These are phyloP conservation scores for Microchirus variegatus DNA, from an alignment of 2,797 vertebrate genomes.

Conservation along the genomic window DNA sequence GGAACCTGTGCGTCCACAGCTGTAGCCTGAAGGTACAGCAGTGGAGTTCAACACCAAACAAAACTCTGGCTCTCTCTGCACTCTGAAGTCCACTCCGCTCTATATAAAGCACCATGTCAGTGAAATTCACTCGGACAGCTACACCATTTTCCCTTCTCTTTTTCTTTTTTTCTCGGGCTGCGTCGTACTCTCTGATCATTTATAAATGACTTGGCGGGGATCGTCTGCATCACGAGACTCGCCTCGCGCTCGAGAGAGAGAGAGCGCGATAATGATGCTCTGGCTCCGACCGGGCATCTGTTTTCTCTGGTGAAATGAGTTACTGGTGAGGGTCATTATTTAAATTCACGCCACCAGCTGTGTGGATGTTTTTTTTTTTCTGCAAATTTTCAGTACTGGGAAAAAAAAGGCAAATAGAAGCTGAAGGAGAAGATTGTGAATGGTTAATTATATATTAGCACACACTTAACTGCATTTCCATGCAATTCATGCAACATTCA, in stretches of 20 bases:
- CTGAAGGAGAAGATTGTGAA: conserved; percentile 1
- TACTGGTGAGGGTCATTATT: conserved; percentile 54
- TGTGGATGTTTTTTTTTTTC: conserved; percentile 32
- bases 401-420: too few relatives aligned
- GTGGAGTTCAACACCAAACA: conserved; percentile 64
- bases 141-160: conserved; percentile 70
- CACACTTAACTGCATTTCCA: neutral
- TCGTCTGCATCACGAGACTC: conserved; percentile 69
- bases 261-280: conserved; percentile 45
- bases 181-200: conserved; percentile 82
- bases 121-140: conserved; percentile 76
- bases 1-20: conserved; percentile 59
- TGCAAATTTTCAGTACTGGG: too few relatives aligned
- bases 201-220: conserved; percentile 81
- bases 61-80: conserved; percentile 46
- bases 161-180: conserved; percentile 61
- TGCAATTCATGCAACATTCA: neutral
- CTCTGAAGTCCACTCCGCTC: conserved; percentile 71
- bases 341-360: conserved; percentile 45
- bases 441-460: conserved; percentile 8
- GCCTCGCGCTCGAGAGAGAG: conserved; percentile 50
- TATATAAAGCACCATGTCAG: conserved; percentile 72
- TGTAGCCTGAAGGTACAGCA: conserved; percentile 67
- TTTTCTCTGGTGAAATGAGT: conserved; percentile 34
- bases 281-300: conserved; percentile 1